Evolutionary conservation across 2,888 invertebrate species (phyloP).

Genomic region (Aelia acuminata): DNA sequence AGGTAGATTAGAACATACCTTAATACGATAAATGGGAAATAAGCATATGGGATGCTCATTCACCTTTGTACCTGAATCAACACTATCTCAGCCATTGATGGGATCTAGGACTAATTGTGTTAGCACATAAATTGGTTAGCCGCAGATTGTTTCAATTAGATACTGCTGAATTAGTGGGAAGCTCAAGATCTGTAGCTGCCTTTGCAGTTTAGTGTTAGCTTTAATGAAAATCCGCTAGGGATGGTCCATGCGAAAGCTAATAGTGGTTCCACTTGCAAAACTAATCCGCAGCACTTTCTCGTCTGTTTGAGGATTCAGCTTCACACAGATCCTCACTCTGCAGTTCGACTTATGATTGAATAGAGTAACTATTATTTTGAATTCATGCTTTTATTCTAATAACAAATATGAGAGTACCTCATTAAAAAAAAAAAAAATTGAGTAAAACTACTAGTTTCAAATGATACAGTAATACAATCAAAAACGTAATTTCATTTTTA

Average conservation of each 20-base stretch:
- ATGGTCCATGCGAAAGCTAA: not conserved
- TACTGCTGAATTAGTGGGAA: constrained; percentile 43
- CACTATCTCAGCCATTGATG: not conserved
- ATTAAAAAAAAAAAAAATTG: no score
- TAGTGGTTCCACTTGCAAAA: constrained; percentile 22
- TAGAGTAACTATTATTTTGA: not conserved
- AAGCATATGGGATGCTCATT: not conserved
- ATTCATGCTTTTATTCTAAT: no score
- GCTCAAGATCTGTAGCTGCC: constrained; percentile 32
- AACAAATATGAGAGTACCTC: no score
- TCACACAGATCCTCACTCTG: not conserved
- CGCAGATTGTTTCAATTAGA: constrained; percentile 37
- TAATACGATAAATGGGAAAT: not conserved
- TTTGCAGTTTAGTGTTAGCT: constrained; percentile 39
- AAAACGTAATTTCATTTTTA: no score
- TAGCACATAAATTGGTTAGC: constrained; percentile 2
- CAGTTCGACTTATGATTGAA: not conserved
- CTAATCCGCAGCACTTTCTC: not conserved
- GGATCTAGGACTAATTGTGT: not conserved
- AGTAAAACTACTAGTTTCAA: no score
- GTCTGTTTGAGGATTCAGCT: not conserved
- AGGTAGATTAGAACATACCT: no score
- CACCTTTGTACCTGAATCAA: not conserved
- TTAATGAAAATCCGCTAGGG: constrained; percentile 33
- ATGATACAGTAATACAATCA: no score